A percentile compares a stretch with the other conserved stretches of the same genome.
phyloP scores from a whole-genome alignment of 2,888 invertebrate species.

The Dichetophora obliterata region DNA sequence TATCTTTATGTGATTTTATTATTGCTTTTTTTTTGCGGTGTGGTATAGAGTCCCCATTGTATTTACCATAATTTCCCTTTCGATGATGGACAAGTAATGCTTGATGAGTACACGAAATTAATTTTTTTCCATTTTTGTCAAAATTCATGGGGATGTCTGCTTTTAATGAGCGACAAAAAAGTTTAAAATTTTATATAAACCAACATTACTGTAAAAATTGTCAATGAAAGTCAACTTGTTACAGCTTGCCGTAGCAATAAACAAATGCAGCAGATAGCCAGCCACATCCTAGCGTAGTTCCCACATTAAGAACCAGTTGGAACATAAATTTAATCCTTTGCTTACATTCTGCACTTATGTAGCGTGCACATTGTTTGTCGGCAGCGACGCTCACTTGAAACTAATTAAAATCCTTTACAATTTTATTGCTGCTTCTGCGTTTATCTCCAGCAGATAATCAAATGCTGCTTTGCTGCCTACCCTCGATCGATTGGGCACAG shows the following conservation, averaged over 20 bases:
- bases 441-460: conserved; percentile 2
- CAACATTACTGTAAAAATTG: background rate
- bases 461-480: background rate
- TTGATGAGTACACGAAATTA: too few species aligned
- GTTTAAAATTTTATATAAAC: background rate
- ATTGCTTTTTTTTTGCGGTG: too few species aligned
- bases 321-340: conserved; percentile 19
- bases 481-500: conserved; percentile 7
- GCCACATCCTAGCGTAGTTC: background rate
- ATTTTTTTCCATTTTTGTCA: too few species aligned
- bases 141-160: too few species aligned
- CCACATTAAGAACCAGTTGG: conserved; percentile 30
- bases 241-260: background rate
- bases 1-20: too few species aligned
- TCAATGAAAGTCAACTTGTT: background rate
- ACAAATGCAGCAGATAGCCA: background rate
- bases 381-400: background rate
- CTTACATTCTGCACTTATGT: background rate
- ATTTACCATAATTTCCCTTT: too few species aligned
- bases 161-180: background rate
- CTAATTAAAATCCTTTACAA: conserved; percentile 34
- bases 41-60: too few species aligned
- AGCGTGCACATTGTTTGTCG: background rate
- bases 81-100: too few species aligned
- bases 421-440: background rate